Base-by-base conservation (phyloP, 2,113 vertebrate species). In the Struthidea cinerea region DNA sequence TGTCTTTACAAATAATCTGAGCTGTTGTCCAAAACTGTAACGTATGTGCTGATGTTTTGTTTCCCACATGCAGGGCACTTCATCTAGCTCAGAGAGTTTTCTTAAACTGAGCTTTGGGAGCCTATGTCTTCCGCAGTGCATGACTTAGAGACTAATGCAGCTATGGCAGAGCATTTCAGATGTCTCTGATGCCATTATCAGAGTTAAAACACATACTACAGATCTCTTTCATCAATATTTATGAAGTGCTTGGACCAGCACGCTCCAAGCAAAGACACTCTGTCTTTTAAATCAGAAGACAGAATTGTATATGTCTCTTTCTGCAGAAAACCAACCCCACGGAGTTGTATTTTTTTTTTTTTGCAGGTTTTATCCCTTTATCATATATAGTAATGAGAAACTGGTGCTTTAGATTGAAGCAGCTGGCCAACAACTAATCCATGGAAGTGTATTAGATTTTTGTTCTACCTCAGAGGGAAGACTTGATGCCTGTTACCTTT, bases 121-220 rank as follows among this genome's bases (percentile, higher is more conserved):
- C n/a, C 39, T 76, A 6, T 16, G 11, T 39, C 41, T 74, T 67
- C 50, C 44, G 32, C 5, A 74, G 19, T 39, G 47, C 21, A 42
- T 0, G 0, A 41, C 13, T 79, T 61, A 18, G 0, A 74, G 56
- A 57, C 9, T 84, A 46, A 78, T 27, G 12, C 16, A 63, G 49
- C 33, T 41, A 55, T 39, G 15, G 41, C 14, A 56, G n/a, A 1
- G 1, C 27, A 24, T 50, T 79, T 82, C 82, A 79, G 42, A 57
- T 60, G 37, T 17, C 41, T 83, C 41, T 27, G 16, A 68, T 33
- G 53, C 47, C 32, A 26, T 71, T 76, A 75, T 30, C 27, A 63
- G 65, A 65, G 33, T 71, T 68, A 75, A 85, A 64, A 22, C 10
- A 28, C 7, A 10, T 14, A 53, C 24, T 73, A 20, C 15, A 52